These are phyloP conservation scores for Temnothorax curvispinosus DNA, from an alignment of 1,140 invertebrate genomes.

Conservation along the genomic window DNA sequence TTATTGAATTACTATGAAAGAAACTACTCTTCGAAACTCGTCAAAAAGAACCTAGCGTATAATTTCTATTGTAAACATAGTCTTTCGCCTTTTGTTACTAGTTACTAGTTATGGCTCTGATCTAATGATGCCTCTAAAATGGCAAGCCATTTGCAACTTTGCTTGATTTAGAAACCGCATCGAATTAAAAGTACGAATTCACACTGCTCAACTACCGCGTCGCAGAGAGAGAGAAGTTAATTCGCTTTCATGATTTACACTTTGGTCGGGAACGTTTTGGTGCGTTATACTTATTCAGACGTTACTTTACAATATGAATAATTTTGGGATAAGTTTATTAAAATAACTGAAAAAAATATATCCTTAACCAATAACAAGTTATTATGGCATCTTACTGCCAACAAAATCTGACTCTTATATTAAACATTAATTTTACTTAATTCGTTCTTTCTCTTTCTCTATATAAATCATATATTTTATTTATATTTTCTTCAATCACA, in stretches of 20 bases:
- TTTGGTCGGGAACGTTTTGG: slow-evolving; percentile 60
- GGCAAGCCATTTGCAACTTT: neutral
- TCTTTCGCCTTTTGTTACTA: slow-evolving; percentile 10
- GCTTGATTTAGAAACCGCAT: slow-evolving; percentile 26
- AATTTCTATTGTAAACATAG: neutral
- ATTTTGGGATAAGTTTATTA: neutral
- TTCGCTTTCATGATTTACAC: slow-evolving; percentile 67
- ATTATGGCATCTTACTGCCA: neutral
- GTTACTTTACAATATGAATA: neutral
- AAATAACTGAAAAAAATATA: neutral
- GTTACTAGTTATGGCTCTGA: neutral
- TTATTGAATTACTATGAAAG: slow-evolving; percentile 18
- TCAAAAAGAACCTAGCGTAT: neutral
- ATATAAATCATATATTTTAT: neutral
- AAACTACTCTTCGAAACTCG: neutral
- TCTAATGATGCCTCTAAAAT: neutral
- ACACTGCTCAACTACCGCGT: slow-evolving; percentile 11
- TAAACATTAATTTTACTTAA: neutral
- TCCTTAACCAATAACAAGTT: neutral
- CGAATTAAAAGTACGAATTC: slow-evolving; percentile 49
- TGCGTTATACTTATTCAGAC: slow-evolving; percentile 48
- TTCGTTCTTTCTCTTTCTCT: neutral
- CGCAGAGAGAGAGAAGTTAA: slow-evolving; percentile 26
- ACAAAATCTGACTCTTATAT: neutral
- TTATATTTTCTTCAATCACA: neutral